These are phyloP conservation scores for Ganaspis sp. DNA, from an alignment of 1,140 invertebrate genomes.

Conservation along the genomic window DNA sequence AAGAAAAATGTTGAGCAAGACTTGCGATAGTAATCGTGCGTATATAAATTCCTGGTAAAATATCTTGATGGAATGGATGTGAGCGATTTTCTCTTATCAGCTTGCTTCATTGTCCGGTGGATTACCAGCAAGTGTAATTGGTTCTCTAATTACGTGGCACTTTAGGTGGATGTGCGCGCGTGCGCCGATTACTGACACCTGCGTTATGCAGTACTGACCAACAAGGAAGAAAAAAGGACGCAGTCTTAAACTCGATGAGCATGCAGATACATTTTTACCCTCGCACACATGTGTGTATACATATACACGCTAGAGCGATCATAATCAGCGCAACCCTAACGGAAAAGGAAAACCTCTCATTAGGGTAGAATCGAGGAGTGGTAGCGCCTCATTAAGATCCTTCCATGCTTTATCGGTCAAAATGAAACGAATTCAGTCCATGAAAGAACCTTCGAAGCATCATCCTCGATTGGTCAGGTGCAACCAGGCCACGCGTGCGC, in stretches of 20 bases:
- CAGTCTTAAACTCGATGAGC: conserved; percentile 18
- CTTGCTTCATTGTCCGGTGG: neutral
- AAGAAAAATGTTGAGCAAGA: neutral
- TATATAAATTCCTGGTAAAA: neutral
- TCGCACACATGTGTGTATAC: neutral
- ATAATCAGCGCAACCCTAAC: conserved; percentile 19
- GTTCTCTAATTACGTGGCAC: conserved; percentile 17
- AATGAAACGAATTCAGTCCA: conserved; percentile 22
- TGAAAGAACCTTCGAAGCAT: conserved; percentile 20
- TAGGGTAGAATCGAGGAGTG: conserved; percentile 5
- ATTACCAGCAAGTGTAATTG: conserved; percentile 1
- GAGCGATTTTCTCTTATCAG: neutral
- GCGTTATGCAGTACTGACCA: conserved; percentile 5
- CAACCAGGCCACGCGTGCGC: conserved; percentile 23
- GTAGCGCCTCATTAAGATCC: conserved; percentile 19
- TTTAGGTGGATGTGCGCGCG: conserved; percentile 2
- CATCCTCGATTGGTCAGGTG: conserved; percentile 26
- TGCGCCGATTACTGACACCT: conserved; percentile 24
- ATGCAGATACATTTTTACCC: conserved; percentile 14
- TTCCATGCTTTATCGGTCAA: conserved; percentile 20
- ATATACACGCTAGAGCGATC: neutral
- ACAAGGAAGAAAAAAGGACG: conserved; percentile 23
- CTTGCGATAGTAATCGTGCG: neutral
- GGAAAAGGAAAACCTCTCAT: conserved; percentile 28
- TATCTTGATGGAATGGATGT: neutral